Evolutionary conservation across 2,888 invertebrate genomes (phyloP).

Genomic region (Yponomeuta plumbellus): DNA sequence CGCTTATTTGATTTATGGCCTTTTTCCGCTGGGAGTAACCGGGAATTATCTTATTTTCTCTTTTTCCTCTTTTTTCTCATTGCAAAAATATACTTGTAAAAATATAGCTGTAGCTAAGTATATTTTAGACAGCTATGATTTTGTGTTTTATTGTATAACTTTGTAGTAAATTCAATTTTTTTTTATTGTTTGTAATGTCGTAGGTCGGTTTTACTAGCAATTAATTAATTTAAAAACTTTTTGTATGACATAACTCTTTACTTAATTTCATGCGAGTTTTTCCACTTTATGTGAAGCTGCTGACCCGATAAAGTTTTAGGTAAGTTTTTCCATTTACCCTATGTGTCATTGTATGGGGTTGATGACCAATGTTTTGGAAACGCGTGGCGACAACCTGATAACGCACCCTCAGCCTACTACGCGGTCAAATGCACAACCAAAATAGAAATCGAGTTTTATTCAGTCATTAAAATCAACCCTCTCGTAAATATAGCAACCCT

Average conservation of each 20-base stretch:
- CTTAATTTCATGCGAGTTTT: no score
- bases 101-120: no score
- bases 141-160: no score
- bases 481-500: background rate
- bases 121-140: no score
- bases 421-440: constrained; percentile 29
- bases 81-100: background rate
- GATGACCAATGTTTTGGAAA: constrained; percentile 14
- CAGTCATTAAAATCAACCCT: background rate
- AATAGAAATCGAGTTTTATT: background rate
- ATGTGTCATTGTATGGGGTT: background rate
- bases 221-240: no score
- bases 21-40: constrained; percentile 32
- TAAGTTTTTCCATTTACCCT: background rate
- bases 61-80: constrained; percentile 24
- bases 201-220: no score
- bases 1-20: constrained; percentile 37
- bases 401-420: constrained; percentile 43
- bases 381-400: constrained; percentile 55
- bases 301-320: no score
- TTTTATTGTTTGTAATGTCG: no score
- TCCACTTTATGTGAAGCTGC: no score
- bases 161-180: no score
- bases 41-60: constrained; percentile 31
- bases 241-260: no score